These are phyloP conservation scores for Eutrigla gurnardus DNA, from an alignment of 2,797 vertebrate genomes.

Conservation along the genomic window DNA sequence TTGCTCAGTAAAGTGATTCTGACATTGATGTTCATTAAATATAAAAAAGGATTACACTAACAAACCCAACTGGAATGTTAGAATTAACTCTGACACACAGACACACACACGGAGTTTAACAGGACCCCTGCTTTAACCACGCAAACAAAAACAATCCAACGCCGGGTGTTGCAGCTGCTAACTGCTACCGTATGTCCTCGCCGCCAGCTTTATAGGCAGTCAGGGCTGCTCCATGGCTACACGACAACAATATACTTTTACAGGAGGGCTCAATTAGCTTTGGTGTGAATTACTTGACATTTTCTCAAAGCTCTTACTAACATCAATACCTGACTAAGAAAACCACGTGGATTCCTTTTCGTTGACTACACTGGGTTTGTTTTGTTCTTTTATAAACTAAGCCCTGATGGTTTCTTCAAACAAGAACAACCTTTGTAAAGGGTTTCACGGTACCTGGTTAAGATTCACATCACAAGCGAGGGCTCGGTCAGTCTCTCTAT, in stretches of 20 bases:
- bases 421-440: slow-evolving; percentile 10
- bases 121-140: slow-evolving; percentile 53
- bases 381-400: neutral
- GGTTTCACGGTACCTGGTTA: slow-evolving; percentile 12
- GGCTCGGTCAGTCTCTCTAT: neutral
- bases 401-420: neutral
- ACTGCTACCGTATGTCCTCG: slow-evolving; percentile 59
- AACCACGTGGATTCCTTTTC: slow-evolving; percentile 3
- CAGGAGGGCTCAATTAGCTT: slow-evolving; percentile 20
- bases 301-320: slow-evolving; percentile 33
- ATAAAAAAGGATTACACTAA: slow-evolving; percentile 22
- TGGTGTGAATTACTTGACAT: slow-evolving; percentile 45
- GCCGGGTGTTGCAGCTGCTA: slow-evolving; percentile 36
- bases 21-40: slow-evolving; percentile 18
- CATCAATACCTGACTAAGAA: slow-evolving; percentile 27
- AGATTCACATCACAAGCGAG: slow-evolving; percentile 39
- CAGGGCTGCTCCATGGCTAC: slow-evolving; percentile 30
- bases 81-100: neutral
- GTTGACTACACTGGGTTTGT: neutral
- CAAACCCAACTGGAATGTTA: slow-evolving; percentile 25
- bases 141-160: slow-evolving; percentile 62
- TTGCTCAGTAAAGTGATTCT: slow-evolving; percentile 20
- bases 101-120: slow-evolving; percentile 38
- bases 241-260: slow-evolving; percentile 12
- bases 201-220: slow-evolving; percentile 4